Conservation (phyloP, 2,888 invertebrate genomes). For the Thera britannica region DNA sequence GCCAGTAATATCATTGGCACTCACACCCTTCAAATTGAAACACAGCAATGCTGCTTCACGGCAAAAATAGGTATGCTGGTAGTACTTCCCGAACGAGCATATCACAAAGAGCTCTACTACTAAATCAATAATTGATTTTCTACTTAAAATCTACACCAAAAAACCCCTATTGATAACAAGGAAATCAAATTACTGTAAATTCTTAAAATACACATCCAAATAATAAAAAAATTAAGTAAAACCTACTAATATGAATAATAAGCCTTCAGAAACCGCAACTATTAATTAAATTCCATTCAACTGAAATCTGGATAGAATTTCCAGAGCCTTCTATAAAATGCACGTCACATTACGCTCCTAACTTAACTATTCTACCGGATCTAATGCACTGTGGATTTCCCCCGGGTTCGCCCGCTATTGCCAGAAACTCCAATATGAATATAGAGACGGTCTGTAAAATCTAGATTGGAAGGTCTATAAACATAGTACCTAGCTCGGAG, state of each 20-base stretch:
- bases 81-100: too few species aligned
- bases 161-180: too few species aligned
- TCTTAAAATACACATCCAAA: background rate
- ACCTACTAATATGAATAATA: too few species aligned
- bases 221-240: too few species aligned
- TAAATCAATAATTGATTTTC: too few species aligned
- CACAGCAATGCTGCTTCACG: too few species aligned
- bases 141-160: too few species aligned
- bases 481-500: background rate
- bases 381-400: constrained; percentile 40
- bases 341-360: constrained; percentile 45
- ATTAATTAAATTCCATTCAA: constrained; percentile 2
- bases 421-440: constrained; percentile 19
- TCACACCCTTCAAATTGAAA: too few species aligned
- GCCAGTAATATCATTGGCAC: too few species aligned
- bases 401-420: constrained; percentile 30
- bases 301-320: constrained; percentile 15
- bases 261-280: background rate
- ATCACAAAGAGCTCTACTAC: too few species aligned
- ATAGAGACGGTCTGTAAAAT: constrained; percentile 15
- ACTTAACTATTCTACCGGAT: constrained; percentile 49
- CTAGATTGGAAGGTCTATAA: constrained; percentile 19
- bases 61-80: too few species aligned
- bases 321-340: constrained; percentile 41
- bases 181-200: too few species aligned